Conservation (phyloP, 2,888 invertebrate species). For the Drosophila anomelani region DNA sequence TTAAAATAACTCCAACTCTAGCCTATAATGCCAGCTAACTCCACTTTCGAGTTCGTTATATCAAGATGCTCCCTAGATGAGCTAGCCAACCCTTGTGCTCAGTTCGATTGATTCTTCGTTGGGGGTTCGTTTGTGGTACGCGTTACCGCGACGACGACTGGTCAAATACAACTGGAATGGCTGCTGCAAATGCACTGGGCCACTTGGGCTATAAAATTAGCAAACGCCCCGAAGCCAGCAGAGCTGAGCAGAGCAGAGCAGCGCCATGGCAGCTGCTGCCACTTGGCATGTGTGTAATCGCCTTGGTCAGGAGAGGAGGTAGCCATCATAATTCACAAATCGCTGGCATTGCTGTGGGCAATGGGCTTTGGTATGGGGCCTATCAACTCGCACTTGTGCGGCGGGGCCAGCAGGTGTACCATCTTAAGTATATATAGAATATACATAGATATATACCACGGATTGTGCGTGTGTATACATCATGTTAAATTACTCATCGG, state of each 20-base stretch:
- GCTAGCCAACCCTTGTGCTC: conserved; percentile 11
- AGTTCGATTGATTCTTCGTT: conserved; percentile 38
- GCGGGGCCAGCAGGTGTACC: conserved; percentile 74
- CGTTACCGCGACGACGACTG: conserved; percentile 75
- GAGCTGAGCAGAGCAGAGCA: conserved; percentile 45
- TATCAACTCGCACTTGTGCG: conserved; percentile 74
- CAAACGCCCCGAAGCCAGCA: conserved; percentile 68
- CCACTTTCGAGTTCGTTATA: conserved; percentile 5
- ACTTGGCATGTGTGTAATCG: conserved; percentile 51
- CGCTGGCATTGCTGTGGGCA: conserved; percentile 46
- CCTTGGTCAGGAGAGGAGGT: conserved; percentile 55
- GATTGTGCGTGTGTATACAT: conserved; percentile 35
- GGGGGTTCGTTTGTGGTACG: conserved; percentile 53
- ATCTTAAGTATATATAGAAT: conserved; percentile 26
- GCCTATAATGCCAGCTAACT: conserved; percentile 5
- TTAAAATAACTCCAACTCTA: not conserved
- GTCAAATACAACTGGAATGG: conserved; percentile 84
- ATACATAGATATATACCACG: not conserved
- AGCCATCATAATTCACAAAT: conserved; percentile 67
- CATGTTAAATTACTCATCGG: conserved; percentile 73
- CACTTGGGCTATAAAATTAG: conserved; percentile 74
- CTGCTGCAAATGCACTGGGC: conserved; percentile 77
- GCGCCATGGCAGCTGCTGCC: conserved; percentile 32
- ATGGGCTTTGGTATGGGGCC: conserved; percentile 50
- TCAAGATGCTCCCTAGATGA: conserved; percentile 6